phyloP scores from a whole-genome alignment of 2,797 vertebrate genomes.

The Perodicticus potto region DNA sequence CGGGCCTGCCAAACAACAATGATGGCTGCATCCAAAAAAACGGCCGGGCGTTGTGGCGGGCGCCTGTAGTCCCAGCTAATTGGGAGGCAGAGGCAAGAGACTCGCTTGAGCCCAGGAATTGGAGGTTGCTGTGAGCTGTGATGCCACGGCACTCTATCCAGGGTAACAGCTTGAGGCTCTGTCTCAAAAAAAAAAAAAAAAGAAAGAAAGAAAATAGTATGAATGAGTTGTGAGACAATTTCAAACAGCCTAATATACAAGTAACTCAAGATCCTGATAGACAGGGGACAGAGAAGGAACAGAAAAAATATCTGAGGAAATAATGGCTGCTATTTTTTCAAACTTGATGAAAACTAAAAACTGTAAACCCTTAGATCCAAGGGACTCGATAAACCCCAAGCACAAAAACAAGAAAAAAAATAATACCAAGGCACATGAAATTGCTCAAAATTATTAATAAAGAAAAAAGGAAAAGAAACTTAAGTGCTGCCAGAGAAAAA shows the following conservation, averaged over 20 bases:
- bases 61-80: too few relatives aligned
- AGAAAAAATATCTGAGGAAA: neutral
- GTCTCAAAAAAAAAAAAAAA: too few relatives aligned
- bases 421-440: neutral
- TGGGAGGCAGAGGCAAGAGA: too few relatives aligned
- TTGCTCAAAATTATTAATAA: neutral
- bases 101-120: too few relatives aligned
- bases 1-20: too few relatives aligned
- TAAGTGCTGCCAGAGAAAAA: neutral
- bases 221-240: neutral
- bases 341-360: neutral
- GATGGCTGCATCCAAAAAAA: too few relatives aligned
- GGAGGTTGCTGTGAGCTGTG: too few relatives aligned
- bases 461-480: neutral
- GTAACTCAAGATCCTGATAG: too few relatives aligned
- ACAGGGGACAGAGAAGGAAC: rapidly evolving
- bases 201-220: neutral
- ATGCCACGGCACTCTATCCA: too few relatives aligned
- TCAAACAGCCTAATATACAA: neutral
- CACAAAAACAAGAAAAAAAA: neutral
- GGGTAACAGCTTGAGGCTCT: too few relatives aligned
- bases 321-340: neutral
- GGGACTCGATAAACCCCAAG: neutral
- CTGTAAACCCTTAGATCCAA: neutral
- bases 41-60: too few relatives aligned